Percentiles rank a stretch among this genome's conserved stretches.
Evolutionary conservation across 2,888 invertebrate species (phyloP).

Genomic region (Anoncus sp.): DNA sequence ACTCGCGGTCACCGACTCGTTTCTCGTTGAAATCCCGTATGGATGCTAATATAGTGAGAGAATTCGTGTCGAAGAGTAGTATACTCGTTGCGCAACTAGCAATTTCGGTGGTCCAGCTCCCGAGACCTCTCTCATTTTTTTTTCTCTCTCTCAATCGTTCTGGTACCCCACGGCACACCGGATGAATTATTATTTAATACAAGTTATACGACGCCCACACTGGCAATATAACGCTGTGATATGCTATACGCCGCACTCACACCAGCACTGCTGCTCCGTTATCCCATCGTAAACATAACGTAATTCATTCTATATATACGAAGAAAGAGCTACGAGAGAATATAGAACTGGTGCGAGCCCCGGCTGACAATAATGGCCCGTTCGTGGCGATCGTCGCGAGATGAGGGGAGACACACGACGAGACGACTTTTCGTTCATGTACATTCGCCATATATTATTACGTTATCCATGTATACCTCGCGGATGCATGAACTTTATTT

Average conservation of each 20-base stretch:
- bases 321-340: conserved; percentile 58
- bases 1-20: not conserved
- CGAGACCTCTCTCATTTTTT: conserved; percentile 51
- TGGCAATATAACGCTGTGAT: conserved; percentile 43
- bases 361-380: conserved; percentile 62
- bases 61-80: conserved; percentile 27
- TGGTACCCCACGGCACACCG: conserved; percentile 44
- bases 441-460: not conserved
- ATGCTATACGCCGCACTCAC: conserved; percentile 30
- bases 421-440: conserved; percentile 44
- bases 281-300: conserved; percentile 69
- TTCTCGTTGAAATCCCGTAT: not conserved
- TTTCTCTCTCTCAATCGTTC: conserved; percentile 40
- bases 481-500: too few relatives aligned
- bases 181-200: conserved; percentile 72
- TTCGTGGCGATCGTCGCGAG: conserved; percentile 47
- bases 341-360: conserved; percentile 44
- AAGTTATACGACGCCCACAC: conserved; percentile 59
- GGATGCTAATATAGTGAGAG: not conserved
- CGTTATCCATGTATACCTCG: too few relatives aligned
- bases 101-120: conserved; percentile 52
- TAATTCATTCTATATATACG: conserved; percentile 66
- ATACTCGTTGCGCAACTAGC: conserved; percentile 61
- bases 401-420: conserved; percentile 43
- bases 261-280: conserved; percentile 55